Evolutionary conservation across 2,113 vertebrate genomes (phyloP).

Genomic region (Montifringilla adamsi): DNA sequence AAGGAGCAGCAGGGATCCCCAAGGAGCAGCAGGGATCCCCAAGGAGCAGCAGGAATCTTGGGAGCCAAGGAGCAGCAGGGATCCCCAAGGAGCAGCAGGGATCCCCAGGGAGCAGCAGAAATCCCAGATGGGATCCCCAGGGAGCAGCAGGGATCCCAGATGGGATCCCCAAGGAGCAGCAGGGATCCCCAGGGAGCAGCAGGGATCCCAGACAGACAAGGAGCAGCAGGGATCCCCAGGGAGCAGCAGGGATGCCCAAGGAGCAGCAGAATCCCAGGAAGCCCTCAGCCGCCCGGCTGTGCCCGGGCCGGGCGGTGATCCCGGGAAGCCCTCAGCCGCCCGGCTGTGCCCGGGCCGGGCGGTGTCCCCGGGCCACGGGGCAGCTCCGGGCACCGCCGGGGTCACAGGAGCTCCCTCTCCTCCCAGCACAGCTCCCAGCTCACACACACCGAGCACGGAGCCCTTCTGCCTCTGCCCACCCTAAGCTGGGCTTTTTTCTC

Average conservation of each 20-base stretch:
- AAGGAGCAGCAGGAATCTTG: too few relatives aligned
- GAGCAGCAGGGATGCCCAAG: fast-evolving
- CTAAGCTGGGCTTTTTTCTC: background rate
- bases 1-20: fast-evolving
- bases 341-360: fast-evolving
- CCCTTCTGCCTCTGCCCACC: background rate
- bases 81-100: too few relatives aligned
- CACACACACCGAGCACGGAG: background rate
- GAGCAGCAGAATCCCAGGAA: fast-evolving
- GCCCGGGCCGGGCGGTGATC: fast-evolving
- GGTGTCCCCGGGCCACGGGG: fast-evolving
- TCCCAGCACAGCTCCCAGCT: background rate
- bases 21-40: too few relatives aligned
- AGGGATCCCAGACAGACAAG: too few relatives aligned
- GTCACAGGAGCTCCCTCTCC: background rate
- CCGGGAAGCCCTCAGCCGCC: fast-evolving
- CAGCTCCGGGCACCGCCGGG: fast-evolving
- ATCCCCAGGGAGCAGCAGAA: too few relatives aligned
- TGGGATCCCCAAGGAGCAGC: too few relatives aligned
- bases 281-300: fast-evolving
- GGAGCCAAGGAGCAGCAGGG: too few relatives aligned
- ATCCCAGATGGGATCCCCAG: too few relatives aligned
- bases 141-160: fast-evolving
- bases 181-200: too few relatives aligned
- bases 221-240: too few relatives aligned